Percentiles rank a stretch among this genome's conserved stretches.
Evolutionary conservation across 2,888 invertebrate species (phyloP).

Genomic region (Papilio gigon): DNA sequence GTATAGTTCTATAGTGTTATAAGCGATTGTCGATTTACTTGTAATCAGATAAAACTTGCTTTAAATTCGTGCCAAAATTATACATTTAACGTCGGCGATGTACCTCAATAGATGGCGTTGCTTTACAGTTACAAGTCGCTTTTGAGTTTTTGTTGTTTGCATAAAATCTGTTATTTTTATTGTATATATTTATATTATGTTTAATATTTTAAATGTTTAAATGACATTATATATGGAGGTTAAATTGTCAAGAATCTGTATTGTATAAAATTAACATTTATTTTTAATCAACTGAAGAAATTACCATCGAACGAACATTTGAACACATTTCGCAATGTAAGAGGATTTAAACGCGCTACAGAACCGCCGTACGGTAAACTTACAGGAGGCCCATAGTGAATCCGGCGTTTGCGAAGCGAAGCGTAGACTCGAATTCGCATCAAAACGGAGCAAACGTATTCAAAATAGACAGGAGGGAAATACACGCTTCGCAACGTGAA

Average conservation of each 20-base stretch:
- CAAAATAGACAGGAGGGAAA: constrained; percentile 72
- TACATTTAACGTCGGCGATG: too few relatives aligned
- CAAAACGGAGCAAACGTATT: constrained; percentile 53
- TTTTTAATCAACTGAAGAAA: not conserved
- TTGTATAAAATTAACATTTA: too few relatives aligned
- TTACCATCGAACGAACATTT: not conserved
- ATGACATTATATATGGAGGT: too few relatives aligned
- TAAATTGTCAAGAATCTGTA: too few relatives aligned
- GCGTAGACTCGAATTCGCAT: constrained; percentile 53
- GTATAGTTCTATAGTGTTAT: too few relatives aligned
- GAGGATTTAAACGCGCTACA: constrained; percentile 24
- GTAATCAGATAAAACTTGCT: too few relatives aligned
- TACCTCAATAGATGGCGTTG: constrained; percentile 28
- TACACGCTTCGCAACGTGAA: constrained; percentile 71
- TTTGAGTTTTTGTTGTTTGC: not conserved
- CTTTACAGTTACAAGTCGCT: not conserved
- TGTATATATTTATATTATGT: not conserved
- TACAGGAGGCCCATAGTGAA: constrained; percentile 75
- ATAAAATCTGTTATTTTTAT: not conserved
- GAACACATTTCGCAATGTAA: constrained; percentile 6
- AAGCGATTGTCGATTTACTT: too few relatives aligned
- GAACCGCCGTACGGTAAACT: constrained; percentile 43
- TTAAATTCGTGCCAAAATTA: too few relatives aligned
- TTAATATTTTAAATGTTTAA: not conserved
- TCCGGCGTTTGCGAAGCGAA: constrained; percentile 79